Evolutionary conservation across 2,888 invertebrate genomes (phyloP).

Genomic region (Ecdyonurus torrentis): DNA sequence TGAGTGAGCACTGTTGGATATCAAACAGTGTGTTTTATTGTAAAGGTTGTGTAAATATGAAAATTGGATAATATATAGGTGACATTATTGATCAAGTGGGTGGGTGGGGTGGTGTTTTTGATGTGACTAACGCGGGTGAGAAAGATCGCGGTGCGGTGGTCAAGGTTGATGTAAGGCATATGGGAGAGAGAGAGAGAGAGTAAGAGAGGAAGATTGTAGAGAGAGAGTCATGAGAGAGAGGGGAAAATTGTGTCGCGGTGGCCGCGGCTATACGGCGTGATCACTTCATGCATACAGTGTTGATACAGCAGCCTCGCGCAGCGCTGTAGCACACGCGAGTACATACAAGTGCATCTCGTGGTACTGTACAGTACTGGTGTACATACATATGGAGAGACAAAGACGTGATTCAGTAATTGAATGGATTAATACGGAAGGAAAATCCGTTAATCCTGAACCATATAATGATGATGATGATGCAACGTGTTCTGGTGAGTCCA

Average conservation of each 20-base stretch:
- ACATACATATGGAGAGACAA: not conserved
- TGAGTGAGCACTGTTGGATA: too few relatives aligned
- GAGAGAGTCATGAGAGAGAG: not conserved
- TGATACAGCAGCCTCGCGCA: too few relatives aligned
- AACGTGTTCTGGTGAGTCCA: not conserved
- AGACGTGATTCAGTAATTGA: not conserved
- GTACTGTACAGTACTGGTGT: not conserved
- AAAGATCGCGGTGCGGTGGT: too few relatives aligned
- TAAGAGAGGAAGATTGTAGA: not conserved
- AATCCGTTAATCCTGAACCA: not conserved
- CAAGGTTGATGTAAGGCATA: too few relatives aligned
- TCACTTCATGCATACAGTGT: not conserved
- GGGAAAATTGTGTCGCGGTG: not conserved
- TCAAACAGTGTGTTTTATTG: too few relatives aligned
- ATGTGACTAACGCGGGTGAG: too few relatives aligned
- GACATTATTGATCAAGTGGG: too few relatives aligned
- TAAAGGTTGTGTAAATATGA: too few relatives aligned
- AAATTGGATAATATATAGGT: too few relatives aligned
- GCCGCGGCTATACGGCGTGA: not conserved
- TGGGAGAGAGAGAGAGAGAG: too few relatives aligned
- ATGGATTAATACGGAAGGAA: not conserved
- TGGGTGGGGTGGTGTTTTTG: too few relatives aligned
- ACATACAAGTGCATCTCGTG: not conserved
- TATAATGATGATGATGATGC: not conserved
- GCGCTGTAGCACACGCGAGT: too few relatives aligned